A percentile compares a stretch with the other conserved stretches of the same genome.
phyloP scores from a whole-genome alignment of 92 coral and sea anemone species.

The Pocillopora meandrina region DNA sequence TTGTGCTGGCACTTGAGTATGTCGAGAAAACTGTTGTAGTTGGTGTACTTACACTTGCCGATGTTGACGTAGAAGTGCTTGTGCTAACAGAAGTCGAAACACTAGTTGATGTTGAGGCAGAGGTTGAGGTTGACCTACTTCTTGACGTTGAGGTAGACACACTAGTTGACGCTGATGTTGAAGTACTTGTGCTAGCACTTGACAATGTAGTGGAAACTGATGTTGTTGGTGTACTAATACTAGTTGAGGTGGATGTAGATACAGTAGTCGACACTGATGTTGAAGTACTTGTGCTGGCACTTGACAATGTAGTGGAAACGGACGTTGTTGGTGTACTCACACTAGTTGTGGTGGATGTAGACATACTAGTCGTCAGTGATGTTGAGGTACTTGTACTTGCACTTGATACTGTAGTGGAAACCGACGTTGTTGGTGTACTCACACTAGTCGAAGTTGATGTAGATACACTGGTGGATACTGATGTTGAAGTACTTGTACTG shows the following conservation, averaged over 20 bases:
- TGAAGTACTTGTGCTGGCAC: constrained; percentile 20
- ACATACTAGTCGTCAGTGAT: not conserved
- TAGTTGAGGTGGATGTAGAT: not conserved
- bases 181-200: constrained; percentile 12
- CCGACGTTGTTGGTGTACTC: constrained; percentile 9
- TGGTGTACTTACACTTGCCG: not conserved
- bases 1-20: constrained; percentile 7
- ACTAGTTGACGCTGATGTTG: constrained; percentile 33
- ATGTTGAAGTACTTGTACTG: not conserved
- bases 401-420: not conserved
- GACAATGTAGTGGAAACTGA: not conserved
- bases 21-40: not conserved
- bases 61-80: not conserved
- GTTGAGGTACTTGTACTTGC: constrained; percentile 1
- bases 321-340: not conserved
- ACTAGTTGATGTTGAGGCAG: not conserved
- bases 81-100: constrained; percentile 22
- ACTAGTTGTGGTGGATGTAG: not conserved
- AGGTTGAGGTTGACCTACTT: not conserved
- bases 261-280: constrained; percentile 1
- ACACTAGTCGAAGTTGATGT: constrained; percentile 3
- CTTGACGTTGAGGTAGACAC: not conserved
- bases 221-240: not conserved
- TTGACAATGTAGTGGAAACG: not conserved
- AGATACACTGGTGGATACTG: not conserved